phyloP scores from a whole-genome alignment of 2,113 vertebrate genomes.

The Eulemur rufifrons region DNA sequence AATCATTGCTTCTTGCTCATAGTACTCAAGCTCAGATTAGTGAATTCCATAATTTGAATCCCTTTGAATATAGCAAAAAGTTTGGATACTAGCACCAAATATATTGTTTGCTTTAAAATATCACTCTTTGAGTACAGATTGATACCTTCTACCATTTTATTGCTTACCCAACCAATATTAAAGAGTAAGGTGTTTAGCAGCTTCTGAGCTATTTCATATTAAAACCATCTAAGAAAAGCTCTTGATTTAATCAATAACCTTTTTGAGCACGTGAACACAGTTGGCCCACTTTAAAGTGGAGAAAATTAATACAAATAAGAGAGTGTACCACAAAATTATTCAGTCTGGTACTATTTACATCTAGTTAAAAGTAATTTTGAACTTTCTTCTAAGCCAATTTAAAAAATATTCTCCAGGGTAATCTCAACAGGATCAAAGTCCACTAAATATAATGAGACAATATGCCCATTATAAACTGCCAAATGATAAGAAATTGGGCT shows the following conservation, averaged over 20 bases:
- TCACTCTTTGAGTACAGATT: background rate
- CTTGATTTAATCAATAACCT: constrained; percentile 14
- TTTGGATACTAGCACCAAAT: background rate
- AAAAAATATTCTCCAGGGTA: constrained; percentile 54
- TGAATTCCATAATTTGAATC: background rate
- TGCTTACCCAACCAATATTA: background rate
- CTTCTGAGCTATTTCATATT: background rate
- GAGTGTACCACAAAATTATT: background rate
- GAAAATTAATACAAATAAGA: constrained; percentile 50
- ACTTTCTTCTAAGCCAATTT: constrained; percentile 47
- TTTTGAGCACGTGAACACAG: background rate
- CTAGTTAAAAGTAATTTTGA: constrained; percentile 54
- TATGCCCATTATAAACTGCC: background rate
- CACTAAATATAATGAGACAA: constrained; percentile 62
- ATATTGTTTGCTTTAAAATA: background rate
- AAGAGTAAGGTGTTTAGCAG: background rate
- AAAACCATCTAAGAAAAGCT: constrained; percentile 28
- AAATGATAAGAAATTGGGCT: background rate
- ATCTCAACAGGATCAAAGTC: constrained; percentile 61
- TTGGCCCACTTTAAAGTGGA: background rate
- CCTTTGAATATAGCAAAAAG: background rate
- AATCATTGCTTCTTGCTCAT: background rate
- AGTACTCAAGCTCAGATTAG: background rate
- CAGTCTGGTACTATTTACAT: constrained; percentile 41
- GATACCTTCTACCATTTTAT: background rate